Base-by-base conservation (phyloP, 2,888 invertebrate genomes). In the Eupithecia insigniata region DNA sequence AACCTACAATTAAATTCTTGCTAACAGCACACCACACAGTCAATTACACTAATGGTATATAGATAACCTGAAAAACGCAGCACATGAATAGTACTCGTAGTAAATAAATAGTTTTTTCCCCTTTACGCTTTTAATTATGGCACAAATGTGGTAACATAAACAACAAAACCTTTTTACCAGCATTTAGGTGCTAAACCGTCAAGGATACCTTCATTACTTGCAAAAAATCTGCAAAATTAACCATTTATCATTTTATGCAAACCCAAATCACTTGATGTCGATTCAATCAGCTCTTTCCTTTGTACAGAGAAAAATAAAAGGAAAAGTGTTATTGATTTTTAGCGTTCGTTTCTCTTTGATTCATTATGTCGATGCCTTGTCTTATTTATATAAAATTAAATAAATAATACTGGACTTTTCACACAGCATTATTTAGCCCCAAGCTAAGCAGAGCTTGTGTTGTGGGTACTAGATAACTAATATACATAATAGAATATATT, bases 211-310 rank as follows among this genome's bases (percentile, higher is more conserved):
- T 26, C 66, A 66, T 66, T 69, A 67, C 71, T 69, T 69, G 74
- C 43, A 69, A 66, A 70, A 74, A 74, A 58, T 64, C 65, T 62
- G 36, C 58, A 64, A 64, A 58, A 70, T 61, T 66, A 72, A 67
- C 32, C 55, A 69, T 51, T 69, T 66, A 58, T 65, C 51, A 69
- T 58, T 72, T 67, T 51, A 73, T 39, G 61, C 36, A 64, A 61
- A 76, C 77, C 77, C 78, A 73, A 77, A 78, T 77, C 76, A 74
- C 69, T 73, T 73, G 62, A 72, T 67, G 69, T 74, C 68, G 66
- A 75, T 73, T 68, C 46, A 73, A 74, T 76, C 70, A 69, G 70
- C 67, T 70, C 71, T 72, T 62, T 77, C 72, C 28, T 14, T 61
- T 73, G 69, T 75, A 65, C 60, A 65, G 67, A 71, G 64, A 36